Conservation (phyloP, 2,113 vertebrate species). For the Cacatua alba region DNA sequence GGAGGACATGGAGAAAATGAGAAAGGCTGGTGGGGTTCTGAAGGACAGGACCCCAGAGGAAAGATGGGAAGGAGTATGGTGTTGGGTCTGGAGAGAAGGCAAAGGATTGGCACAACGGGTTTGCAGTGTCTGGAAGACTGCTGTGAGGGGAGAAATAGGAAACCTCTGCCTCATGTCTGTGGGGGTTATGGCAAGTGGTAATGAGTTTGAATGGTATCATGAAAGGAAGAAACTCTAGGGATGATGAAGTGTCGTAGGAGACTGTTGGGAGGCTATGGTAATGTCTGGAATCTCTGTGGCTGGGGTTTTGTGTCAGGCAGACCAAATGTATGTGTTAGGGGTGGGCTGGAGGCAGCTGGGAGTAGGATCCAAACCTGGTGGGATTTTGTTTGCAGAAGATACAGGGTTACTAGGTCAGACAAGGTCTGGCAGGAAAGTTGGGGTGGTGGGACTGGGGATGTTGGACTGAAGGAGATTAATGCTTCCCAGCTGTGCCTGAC, state of each 20-base stretch:
- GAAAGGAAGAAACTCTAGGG: not conserved
- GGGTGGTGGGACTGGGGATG: not conserved
- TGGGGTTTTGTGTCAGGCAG: not conserved
- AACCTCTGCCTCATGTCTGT: not conserved
- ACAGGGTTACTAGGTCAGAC: not conserved
- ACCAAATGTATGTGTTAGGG: not conserved
- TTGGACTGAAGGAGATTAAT: not conserved
- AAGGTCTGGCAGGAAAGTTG: not conserved
- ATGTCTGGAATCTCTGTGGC: not conserved
- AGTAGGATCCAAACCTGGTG: not conserved
- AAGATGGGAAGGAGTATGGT: not conserved
- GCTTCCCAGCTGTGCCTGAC: not conserved
- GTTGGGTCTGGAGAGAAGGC: not conserved
- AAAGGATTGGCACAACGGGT: rapidly evolving
- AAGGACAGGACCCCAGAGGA: not conserved
- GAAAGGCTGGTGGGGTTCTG: not conserved
- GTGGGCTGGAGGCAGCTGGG: not conserved
- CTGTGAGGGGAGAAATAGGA: not conserved
- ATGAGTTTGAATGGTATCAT: not conserved
- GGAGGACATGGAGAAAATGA: not conserved
- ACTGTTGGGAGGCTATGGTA: not conserved
- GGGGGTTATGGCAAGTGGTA: not conserved
- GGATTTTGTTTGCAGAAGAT: not conserved
- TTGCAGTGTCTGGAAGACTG: not conserved
- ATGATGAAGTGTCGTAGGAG: not conserved